Evolutionary conservation across 1,140 invertebrate species (phyloP).

Genomic region (Tenebrio molitor): DNA sequence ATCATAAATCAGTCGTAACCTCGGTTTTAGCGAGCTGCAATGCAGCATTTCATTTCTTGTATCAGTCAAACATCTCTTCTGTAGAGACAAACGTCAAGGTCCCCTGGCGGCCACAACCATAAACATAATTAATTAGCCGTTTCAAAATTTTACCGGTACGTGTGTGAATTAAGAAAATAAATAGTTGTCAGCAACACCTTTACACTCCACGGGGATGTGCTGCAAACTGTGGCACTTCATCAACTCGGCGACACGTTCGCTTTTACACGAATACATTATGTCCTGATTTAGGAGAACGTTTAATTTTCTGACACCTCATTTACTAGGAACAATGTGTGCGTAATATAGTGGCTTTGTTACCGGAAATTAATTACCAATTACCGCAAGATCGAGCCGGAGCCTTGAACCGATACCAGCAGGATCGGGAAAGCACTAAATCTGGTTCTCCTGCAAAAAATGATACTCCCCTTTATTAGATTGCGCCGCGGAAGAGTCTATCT

Average conservation of each 20-base stretch:
- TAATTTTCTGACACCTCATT: conserved; percentile 49
- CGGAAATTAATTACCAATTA: conserved; percentile 39
- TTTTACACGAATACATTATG: conserved; percentile 41
- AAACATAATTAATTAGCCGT: conserved; percentile 17
- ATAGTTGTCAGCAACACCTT: conserved; percentile 30
- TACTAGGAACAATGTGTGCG: conserved; percentile 42
- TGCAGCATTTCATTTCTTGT: conserved; percentile 29
- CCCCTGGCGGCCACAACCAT: background rate
- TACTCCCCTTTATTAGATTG: no score
- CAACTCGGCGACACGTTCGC: conserved; percentile 6
- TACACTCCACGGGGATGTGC: conserved; percentile 11
- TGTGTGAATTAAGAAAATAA: conserved; percentile 36
- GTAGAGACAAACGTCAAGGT: background rate
- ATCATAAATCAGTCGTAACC: conserved; percentile 17
- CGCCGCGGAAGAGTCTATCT: no score
- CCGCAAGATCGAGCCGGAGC: background rate
- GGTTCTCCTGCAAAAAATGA: no score
- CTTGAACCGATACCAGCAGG: background rate
- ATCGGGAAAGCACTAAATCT: background rate
- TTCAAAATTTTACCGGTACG: conserved; percentile 9
- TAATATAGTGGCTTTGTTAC: conserved; percentile 48
- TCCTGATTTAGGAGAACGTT: conserved; percentile 46
- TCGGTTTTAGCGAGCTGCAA: conserved; percentile 9
- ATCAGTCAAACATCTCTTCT: conserved; percentile 25
- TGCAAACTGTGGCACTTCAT: conserved; percentile 25